Evolutionary conservation across 1,140 invertebrate genomes (phyloP).

Genomic region (Pseudachorutes palmiensis): DNA sequence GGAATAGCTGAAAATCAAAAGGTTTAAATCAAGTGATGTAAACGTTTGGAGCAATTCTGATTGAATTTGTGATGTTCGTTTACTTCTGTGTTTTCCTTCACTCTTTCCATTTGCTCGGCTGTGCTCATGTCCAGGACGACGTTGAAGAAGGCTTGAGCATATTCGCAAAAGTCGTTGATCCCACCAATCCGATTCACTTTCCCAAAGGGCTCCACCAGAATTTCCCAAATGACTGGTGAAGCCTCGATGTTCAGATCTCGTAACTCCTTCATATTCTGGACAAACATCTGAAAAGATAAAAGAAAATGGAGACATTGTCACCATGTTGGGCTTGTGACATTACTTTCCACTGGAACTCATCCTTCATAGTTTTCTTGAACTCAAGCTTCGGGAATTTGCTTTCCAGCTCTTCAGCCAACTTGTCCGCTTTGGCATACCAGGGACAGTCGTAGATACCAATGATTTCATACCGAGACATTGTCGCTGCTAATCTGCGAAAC

Average conservation of each 20-base stretch:
- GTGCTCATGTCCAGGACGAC: neutral
- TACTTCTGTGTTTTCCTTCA: slow-evolving; percentile 24
- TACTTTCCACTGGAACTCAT: slow-evolving; percentile 30
- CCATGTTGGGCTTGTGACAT: too few relatives aligned
- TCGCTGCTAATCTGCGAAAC: neutral
- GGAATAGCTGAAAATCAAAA: slow-evolving; percentile 15
- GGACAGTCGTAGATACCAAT: slow-evolving; percentile 30
- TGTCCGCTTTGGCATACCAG: slow-evolving; percentile 34
- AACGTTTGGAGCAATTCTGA: neutral
- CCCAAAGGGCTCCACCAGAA: slow-evolving; percentile 24
- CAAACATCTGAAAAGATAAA: slow-evolving; percentile 24
- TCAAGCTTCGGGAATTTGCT: slow-evolving; percentile 18
- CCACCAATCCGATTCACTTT: slow-evolving; percentile 32
- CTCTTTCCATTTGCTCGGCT: neutral
- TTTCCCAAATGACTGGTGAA: slow-evolving; percentile 33
- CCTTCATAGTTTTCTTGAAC: slow-evolving; percentile 20
- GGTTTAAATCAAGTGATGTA: neutral
- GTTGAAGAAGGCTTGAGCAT: slow-evolving; percentile 24
- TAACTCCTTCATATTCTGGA: slow-evolving; percentile 23
- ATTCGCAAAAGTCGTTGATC: slow-evolving; percentile 36
- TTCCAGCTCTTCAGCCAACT: slow-evolving; percentile 25
- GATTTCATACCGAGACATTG: slow-evolving; percentile 23
- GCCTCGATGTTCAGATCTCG: slow-evolving; percentile 27
- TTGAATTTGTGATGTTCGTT: slow-evolving; percentile 2
- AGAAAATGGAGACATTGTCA: too few relatives aligned